Percentiles rank a stretch among this genome's conserved stretches.
These are phyloP conservation scores for Macaria notata DNA, from an alignment of 2,888 invertebrate genomes.

Conservation along the genomic window DNA sequence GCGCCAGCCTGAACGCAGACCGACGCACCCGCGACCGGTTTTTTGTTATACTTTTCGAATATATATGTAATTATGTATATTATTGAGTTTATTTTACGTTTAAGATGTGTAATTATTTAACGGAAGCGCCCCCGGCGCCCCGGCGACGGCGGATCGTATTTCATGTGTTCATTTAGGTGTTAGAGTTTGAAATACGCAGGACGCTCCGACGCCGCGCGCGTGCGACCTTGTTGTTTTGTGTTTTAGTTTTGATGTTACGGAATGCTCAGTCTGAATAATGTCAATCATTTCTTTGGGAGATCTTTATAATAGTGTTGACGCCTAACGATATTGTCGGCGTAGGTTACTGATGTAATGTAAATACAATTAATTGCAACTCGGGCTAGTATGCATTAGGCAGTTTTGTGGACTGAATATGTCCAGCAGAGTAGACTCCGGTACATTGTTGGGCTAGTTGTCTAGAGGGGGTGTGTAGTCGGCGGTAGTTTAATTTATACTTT, in stretches of 20 bases:
- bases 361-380: slow-evolving; percentile 30
- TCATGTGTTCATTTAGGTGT: slow-evolving; percentile 81
- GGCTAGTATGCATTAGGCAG: slow-evolving; percentile 11
- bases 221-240: slow-evolving; percentile 75
- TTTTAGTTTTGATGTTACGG: slow-evolving; percentile 73
- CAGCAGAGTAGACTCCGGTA: neutral
- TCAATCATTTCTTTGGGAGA: slow-evolving; percentile 76
- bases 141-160: slow-evolving; percentile 64
- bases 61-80: slow-evolving; percentile 82
- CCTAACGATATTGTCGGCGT: slow-evolving; percentile 32
- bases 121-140: slow-evolving; percentile 38
- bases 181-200: slow-evolving; percentile 75
- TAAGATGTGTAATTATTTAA: slow-evolving; percentile 79
- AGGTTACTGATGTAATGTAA: slow-evolving; percentile 37
- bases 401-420: slow-evolving; percentile 11
- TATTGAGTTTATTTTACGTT: slow-evolving; percentile 79
- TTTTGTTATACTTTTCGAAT: slow-evolving; percentile 75
- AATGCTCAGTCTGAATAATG: slow-evolving; percentile 78
- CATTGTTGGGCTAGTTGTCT: neutral
- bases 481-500: neutral
- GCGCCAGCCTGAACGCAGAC: slow-evolving; percentile 32
- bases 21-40: slow-evolving; percentile 52
- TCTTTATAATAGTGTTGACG: slow-evolving; percentile 38
- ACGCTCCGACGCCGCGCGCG: slow-evolving; percentile 63
- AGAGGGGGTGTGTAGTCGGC: neutral